Conservation (phyloP, 2,113 vertebrate species). For the Ariopsis seemanni region DNA sequence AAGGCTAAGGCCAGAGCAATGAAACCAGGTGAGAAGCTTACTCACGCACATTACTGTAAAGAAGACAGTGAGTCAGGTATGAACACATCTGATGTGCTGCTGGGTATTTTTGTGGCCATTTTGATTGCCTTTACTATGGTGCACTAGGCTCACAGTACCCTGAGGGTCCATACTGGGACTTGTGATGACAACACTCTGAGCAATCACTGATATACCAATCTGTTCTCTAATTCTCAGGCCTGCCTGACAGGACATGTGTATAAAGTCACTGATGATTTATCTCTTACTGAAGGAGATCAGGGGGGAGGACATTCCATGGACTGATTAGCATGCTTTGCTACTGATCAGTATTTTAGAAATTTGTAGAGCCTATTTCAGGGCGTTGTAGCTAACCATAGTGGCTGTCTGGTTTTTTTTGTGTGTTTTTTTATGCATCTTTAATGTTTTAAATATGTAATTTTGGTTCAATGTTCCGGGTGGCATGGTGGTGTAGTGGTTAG, state of each 20-base stretch:
- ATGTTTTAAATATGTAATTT: background rate
- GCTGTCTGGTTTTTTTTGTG: background rate
- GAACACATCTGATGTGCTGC: conserved; percentile 25
- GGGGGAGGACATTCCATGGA: conserved; percentile 7
- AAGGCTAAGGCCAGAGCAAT: background rate
- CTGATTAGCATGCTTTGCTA: conserved; percentile 22
- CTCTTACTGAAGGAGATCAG: conserved; percentile 24
- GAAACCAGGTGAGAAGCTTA: conserved; percentile 28
- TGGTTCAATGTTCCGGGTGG: background rate
- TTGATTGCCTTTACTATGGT: conserved; percentile 33
- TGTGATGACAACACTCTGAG: conserved; percentile 34
- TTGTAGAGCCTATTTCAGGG: background rate
- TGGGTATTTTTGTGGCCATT: conserved; percentile 40
- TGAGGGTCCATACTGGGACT: conserved; percentile 24
- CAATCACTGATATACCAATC: conserved; percentile 33
- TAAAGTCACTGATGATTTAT: conserved; percentile 37
- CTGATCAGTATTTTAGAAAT: conserved; percentile 9
- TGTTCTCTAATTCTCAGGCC: conserved; percentile 35
- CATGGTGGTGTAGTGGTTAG: too few species aligned
- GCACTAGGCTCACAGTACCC: conserved; percentile 24
- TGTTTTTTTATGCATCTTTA: background rate
- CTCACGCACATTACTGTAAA: conserved; percentile 36
- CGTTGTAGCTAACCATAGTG: background rate
- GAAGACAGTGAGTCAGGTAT: conserved; percentile 37
- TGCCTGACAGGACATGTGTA: conserved; percentile 48